Evolutionary conservation across 2,113 vertebrate genomes (phyloP).

Genomic region (Talpa occidentalis): DNA sequence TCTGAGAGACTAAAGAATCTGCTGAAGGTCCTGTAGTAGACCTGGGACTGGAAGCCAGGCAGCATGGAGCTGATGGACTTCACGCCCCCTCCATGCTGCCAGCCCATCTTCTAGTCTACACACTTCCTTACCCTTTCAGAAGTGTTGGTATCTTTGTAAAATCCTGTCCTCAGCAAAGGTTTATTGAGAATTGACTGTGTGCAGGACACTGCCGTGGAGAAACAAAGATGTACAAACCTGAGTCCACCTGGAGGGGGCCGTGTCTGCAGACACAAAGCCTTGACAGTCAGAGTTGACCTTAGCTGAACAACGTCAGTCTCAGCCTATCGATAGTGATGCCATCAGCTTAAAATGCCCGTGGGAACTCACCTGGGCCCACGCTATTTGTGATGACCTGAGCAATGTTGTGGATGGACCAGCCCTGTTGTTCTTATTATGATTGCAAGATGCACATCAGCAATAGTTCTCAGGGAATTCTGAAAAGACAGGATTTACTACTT

Average conservation of each 20-base stretch:
- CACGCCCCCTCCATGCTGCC: background rate
- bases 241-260: background rate
- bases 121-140: background rate
- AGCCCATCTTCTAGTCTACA: background rate
- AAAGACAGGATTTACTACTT: background rate
- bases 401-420: background rate
- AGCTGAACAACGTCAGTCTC: background rate
- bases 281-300: background rate
- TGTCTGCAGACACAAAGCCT: background rate
- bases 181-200: background rate
- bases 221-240: background rate
- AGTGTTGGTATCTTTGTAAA: background rate
- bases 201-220: background rate
- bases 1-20: background rate
- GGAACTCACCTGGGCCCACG: background rate
- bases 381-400: background rate
- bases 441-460: background rate
- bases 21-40: background rate
- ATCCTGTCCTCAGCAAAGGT: background rate
- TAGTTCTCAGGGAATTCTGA: background rate
- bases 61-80: background rate
- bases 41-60: background rate
- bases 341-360: background rate
- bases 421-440: background rate
- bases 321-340: background rate